Evolutionary conservation across 2,797 vertebrate genomes (phyloP), one percentile per base, ranked within the genome.

Genomic region (Scolopax rusticola): DNA sequence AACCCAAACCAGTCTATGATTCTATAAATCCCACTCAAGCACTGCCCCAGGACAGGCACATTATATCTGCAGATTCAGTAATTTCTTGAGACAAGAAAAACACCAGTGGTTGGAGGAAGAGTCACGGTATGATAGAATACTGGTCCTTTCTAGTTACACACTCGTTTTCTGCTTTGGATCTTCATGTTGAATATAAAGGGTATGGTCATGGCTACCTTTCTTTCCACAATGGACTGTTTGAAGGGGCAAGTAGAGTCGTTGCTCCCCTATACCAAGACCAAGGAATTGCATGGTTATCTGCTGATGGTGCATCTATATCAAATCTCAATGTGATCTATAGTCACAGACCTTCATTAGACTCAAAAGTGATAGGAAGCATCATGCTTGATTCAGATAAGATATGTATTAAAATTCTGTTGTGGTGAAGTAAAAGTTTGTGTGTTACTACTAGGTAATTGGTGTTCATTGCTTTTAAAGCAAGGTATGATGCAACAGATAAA

Each of bases 51-150:
- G 60, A 59, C 15, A 82, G 25, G 8, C 9, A 21, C 18, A 13
- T 67, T 59, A 41, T 19, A 38, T 67, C 32, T 60, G 9, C 16
- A 61, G 27, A 74, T 84, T 68, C 43, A 56, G n/a, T 48, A 48
- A 48, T 24, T 48, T 23, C 23, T 48, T 24, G 47, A 48, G 47
- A 24, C 23, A 48, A 48, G 47, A 32, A 78, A 67, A 73, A 24
- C 10, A 21, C 11, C 2, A 2, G 9, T 3, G 0, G 15, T 23
- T 3, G 0, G 47, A 60, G 45, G 18, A 59, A 33, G 47, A 71
- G 11, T 27, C 18, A 23, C 47, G 32, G 38, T 43, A 43, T 16
- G 43, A 43, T 43, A 17, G 43, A 43, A 43, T 43, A 43, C 43
- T 43, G 43, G 43, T 43, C 36, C 41, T 41, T 41, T 41, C 41